A percentile compares a stretch with the other conserved stretches of the same genome.
phyloP scores from a whole-genome alignment of 1,140 invertebrate species.

The Dufourea novaeangliae region DNA sequence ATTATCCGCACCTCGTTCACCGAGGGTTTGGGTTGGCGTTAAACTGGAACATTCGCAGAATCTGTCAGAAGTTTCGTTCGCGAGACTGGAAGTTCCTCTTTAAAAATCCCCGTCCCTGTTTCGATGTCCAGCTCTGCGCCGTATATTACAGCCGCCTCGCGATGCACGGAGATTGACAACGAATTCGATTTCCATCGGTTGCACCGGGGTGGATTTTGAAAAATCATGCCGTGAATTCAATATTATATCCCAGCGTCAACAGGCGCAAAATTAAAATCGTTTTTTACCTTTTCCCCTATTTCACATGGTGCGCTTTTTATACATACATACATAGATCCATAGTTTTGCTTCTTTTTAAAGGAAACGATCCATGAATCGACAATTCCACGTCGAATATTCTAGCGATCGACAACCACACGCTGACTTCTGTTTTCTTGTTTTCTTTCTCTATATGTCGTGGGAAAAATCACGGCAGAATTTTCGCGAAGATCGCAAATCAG shows the following conservation, averaged over 20 bases:
- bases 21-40: neutral
- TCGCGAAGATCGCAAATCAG: neutral
- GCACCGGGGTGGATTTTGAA: constrained; percentile 11
- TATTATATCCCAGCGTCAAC: constrained; percentile 6
- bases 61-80: constrained; percentile 13
- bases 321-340: too few relatives aligned
- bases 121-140: neutral
- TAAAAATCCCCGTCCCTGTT: constrained; percentile 1
- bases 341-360: too few relatives aligned
- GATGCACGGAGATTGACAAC: constrained; percentile 28
- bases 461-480: neutral
- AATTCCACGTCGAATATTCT: too few relatives aligned
- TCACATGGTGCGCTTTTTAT: too few relatives aligned
- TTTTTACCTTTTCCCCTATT: neutral
- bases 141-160: constrained; percentile 12
- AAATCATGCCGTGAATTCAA: constrained; percentile 35
- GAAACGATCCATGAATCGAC: too few relatives aligned
- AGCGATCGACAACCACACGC: too few relatives aligned
- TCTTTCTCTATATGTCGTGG: neutral
- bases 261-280: constrained; percentile 42
- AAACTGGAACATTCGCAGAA: constrained; percentile 2
- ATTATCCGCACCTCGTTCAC: too few relatives aligned
- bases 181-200: constrained; percentile 26
- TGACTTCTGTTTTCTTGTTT: too few relatives aligned
- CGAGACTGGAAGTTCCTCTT: constrained; percentile 12